Conservation (phyloP, 30 jellyfish, hydroid and myxozoan species). For the Nemopilema nomurai region DNA sequence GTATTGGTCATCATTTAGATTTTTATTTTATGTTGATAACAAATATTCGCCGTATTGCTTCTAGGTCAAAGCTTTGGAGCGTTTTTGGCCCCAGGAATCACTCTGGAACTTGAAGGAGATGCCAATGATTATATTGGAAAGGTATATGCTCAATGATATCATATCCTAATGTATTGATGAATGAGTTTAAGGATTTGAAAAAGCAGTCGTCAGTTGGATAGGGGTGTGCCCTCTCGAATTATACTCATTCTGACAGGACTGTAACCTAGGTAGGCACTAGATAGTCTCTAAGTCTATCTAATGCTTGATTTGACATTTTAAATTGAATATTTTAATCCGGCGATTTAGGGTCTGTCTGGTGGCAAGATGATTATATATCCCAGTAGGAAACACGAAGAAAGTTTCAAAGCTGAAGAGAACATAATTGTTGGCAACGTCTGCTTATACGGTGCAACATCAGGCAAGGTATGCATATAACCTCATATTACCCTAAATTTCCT, state of each 20-base stretch:
- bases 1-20: too few species aligned
- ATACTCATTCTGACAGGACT: too few species aligned
- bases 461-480: conserved; percentile 51
- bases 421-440: conserved; percentile 82
- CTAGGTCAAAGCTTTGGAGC: conserved; percentile 93
- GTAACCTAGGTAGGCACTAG: too few species aligned
- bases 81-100: conserved; percentile 76
- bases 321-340: not conserved
- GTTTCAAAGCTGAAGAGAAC: conserved; percentile 78
- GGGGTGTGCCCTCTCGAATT: too few species aligned
- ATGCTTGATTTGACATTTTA: too few species aligned
- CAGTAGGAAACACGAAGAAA: conserved; percentile 43
- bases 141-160: conserved; percentile 18
- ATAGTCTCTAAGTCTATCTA: too few species aligned
- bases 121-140: conserved; percentile 89
- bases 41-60: not conserved
- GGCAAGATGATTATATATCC: conserved; percentile 85
- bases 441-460: conserved; percentile 88
- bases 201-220: too few species aligned
- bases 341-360: conserved; percentile 76
- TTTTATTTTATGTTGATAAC: not conserved
- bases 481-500: not conserved
- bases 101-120: conserved; percentile 87
- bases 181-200: too few species aligned
- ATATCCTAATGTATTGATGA: too few species aligned